phyloP scores from a whole-genome alignment of 1,140 invertebrate genomes.

The Brachionus asplanchnoidis region DNA sequence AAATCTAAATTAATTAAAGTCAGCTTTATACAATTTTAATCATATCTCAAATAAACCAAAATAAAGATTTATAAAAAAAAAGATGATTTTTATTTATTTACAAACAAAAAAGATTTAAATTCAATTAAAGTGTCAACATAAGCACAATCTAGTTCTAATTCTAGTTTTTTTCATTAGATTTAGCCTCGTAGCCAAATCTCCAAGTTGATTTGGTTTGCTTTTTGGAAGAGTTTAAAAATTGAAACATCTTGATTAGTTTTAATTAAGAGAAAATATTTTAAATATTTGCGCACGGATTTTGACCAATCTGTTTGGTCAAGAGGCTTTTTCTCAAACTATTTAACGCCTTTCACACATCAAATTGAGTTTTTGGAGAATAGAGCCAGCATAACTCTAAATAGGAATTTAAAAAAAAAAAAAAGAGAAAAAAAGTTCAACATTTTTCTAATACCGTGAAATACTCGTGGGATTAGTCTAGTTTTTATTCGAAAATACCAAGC shows the following conservation, averaged over 20 bases:
- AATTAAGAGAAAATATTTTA: background rate
- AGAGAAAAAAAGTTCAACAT: constrained; percentile 16
- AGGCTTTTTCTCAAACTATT: background rate
- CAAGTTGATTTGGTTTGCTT: background rate
- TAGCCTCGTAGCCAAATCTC: background rate
- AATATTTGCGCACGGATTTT: background rate
- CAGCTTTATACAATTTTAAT: background rate
- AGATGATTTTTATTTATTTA: background rate
- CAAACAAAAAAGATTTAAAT: background rate
- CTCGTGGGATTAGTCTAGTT: background rate
- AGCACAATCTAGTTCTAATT: background rate
- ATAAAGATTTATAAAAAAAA: background rate
- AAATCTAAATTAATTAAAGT: background rate
- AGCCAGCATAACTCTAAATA: background rate
- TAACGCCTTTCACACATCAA: background rate
- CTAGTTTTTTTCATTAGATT: background rate
- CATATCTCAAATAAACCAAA: background rate
- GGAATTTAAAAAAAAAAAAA: background rate
- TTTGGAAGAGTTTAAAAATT: background rate
- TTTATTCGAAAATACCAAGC: constrained; percentile 17
- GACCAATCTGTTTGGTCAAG: background rate
- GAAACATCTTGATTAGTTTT: background rate
- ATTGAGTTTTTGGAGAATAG: background rate
- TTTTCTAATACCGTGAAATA: constrained; percentile 25
- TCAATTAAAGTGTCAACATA: background rate